Evolutionary conservation across 1,140 invertebrate species (phyloP).

Genomic region (Octopus bimaculoides): DNA sequence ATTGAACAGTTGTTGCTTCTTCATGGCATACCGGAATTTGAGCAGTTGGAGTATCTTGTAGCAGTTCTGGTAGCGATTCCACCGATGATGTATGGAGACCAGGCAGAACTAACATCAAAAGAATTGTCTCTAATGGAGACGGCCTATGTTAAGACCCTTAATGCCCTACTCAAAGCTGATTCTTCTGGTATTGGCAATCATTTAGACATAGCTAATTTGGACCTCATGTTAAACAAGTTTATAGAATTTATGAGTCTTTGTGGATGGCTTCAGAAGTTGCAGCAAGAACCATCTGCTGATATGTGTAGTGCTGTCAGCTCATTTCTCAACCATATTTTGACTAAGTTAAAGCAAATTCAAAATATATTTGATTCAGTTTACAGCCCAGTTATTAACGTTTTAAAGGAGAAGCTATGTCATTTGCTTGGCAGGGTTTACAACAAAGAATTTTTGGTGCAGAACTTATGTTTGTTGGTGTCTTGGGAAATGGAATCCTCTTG

Average conservation of each 20-base stretch:
- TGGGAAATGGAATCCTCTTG: not conserved
- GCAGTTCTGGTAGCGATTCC: not conserved
- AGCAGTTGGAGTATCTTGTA: not conserved
- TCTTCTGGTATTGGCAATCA: not conserved
- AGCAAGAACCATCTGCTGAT: not conserved
- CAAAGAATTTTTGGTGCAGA: not conserved
- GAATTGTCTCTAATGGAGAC: not conserved
- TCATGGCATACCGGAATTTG: not conserved
- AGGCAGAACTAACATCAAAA: not conserved
- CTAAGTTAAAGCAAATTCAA: not conserved
- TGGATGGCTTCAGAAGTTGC: not conserved
- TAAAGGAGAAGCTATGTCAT: not conserved
- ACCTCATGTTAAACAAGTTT: not conserved
- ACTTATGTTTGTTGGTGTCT: not conserved
- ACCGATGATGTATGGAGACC: not conserved
- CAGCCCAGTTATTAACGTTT: not conserved
- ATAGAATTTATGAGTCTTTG: not conserved
- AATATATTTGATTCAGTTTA: not conserved
- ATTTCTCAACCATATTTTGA: not conserved
- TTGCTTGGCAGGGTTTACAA: not conserved
- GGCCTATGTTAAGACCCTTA: not conserved
- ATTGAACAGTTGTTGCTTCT: not conserved
- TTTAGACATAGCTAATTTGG: not conserved
- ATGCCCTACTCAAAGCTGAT: not conserved
- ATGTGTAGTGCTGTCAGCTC: not conserved